Percentiles rank a stretch among this genome's conserved stretches.
These are phyloP conservation scores for Zaprionus lineosus DNA, from an alignment of 2,888 invertebrate genomes.

Conservation along the genomic window DNA sequence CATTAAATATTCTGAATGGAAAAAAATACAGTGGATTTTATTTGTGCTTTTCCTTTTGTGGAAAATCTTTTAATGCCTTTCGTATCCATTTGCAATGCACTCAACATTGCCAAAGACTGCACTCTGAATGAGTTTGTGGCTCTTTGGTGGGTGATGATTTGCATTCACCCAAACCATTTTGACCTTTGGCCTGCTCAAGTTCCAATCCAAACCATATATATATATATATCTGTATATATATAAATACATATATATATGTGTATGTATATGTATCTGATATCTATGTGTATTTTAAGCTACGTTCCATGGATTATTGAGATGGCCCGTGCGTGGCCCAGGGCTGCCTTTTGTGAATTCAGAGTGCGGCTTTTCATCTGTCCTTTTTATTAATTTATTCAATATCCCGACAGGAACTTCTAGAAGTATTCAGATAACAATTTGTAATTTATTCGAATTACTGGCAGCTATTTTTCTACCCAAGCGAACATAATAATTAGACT, in stretches of 20 bases:
- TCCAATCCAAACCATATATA: no score
- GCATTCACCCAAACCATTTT: conserved; percentile 17
- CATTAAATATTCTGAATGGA: conserved; percentile 2
- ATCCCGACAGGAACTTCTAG: neutral
- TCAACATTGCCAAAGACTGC: conserved; percentile 15
- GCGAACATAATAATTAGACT: conserved; percentile 12
- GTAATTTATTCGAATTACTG: neutral
- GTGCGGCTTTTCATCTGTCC: no score
- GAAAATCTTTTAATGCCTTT: conserved; percentile 13
- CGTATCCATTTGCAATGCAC: conserved; percentile 24
- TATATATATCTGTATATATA: no score
- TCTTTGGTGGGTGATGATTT: conserved; percentile 18
- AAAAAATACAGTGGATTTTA: no score
- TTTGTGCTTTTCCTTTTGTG: conserved; percentile 1
- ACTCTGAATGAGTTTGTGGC: conserved; percentile 7
- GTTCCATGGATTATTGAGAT: neutral
- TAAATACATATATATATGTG: no score
- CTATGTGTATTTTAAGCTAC: no score
- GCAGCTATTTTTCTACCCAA: conserved; percentile 12
- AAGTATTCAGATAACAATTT: neutral
- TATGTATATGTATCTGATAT: no score
- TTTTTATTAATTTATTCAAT: no score
- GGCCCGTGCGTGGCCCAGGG: conserved; percentile 1
- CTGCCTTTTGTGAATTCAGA: conserved; percentile 2
- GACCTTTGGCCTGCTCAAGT: conserved; percentile 4